phyloP scores from a whole-genome alignment of 2,888 invertebrate genomes.

The Luffia ferchaultella region DNA sequence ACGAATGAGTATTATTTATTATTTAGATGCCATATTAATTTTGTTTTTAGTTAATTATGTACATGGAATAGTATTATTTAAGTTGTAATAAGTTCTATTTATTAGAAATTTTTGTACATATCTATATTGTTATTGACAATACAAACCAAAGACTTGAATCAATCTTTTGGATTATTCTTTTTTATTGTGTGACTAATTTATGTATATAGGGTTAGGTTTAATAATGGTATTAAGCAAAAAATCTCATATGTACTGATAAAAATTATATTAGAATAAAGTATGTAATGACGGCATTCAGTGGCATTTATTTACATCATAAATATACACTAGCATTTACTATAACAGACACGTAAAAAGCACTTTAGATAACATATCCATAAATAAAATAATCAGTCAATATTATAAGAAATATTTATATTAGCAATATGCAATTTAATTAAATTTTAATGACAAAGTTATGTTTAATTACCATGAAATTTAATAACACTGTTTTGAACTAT shows the following conservation, averaged over 20 bases:
- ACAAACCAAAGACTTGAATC: constrained; percentile 52
- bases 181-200: not conserved
- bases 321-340: no score
- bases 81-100: constrained; percentile 5
- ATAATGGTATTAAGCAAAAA: not conserved
- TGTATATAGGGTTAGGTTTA: not conserved
- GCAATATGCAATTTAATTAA: no score
- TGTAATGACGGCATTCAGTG: not conserved
- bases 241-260: not conserved
- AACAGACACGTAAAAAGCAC: no score
- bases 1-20: constrained; percentile 62
- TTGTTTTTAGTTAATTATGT: not conserved
- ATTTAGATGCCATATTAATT: constrained; percentile 57
- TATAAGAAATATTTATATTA: no score
- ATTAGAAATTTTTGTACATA: constrained; percentile 27
- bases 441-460: no score
- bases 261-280: not conserved
- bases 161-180: constrained; percentile 39
- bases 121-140: constrained; percentile 27
- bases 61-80: constrained; percentile 43
- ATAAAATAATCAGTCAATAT: no score
- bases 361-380: no score
- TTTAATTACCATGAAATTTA: no score
- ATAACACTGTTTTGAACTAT: no score
- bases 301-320: not conserved